phyloP scores from a whole-genome alignment of 2,113 vertebrate genomes.

The Galemys pyrenaicus region DNA sequence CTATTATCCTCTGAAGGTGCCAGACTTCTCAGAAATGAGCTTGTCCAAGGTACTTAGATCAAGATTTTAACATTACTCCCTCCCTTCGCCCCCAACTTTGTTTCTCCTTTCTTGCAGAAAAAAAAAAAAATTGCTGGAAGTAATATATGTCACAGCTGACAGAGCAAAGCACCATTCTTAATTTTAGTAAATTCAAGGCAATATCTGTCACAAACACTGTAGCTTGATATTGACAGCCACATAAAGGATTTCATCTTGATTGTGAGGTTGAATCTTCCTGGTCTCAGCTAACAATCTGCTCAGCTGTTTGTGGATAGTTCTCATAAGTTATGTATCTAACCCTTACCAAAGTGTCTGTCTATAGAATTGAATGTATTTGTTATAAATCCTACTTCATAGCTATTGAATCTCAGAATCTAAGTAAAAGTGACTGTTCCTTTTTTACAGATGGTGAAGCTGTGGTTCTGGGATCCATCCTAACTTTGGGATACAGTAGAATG shows the following conservation, averaged over 20 bases:
- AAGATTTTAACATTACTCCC: neutral
- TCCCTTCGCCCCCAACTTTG: neutral
- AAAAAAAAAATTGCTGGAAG: conserved; percentile 19
- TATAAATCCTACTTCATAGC: neutral
- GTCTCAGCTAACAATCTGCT: neutral
- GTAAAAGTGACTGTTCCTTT: neutral
- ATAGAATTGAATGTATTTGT: neutral
- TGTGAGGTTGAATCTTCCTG: neutral
- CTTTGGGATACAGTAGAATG: neutral
- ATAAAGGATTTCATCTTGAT: conserved; percentile 24
- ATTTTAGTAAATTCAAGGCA: conserved; percentile 18
- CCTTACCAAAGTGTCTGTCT: neutral
- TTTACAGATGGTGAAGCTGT: neutral
- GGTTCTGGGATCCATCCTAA: neutral
- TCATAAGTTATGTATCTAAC: neutral
- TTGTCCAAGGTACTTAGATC: neutral
- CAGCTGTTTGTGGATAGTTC: neutral
- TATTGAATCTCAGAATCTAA: neutral
- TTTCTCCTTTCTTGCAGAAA: neutral
- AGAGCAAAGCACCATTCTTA: neutral
- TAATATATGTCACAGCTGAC: neutral
- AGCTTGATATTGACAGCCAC: neutral
- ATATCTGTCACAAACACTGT: neutral
- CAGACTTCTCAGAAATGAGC: conserved; percentile 1
- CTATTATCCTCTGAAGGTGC: neutral